Conservation (phyloP, 2,113 vertebrate genomes). For the Syngnathoides biaculeatus region DNA sequence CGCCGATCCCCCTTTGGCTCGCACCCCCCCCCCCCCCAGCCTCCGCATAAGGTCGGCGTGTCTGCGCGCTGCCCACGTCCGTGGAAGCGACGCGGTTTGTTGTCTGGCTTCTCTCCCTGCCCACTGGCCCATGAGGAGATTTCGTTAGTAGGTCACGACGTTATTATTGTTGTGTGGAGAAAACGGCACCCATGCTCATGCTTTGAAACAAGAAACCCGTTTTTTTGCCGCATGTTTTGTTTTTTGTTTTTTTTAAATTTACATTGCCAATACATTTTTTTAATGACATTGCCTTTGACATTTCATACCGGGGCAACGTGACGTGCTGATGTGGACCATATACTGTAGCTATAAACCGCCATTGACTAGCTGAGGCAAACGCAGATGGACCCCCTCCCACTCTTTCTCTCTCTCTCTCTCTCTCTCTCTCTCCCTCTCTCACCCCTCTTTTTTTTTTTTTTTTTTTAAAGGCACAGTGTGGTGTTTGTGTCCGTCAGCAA, state of each 20-base stretch:
- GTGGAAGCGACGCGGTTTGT: slow-evolving; percentile 56
- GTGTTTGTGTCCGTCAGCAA: slow-evolving; percentile 44
- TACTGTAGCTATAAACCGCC: slow-evolving; percentile 46
- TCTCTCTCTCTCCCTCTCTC: too few species aligned
- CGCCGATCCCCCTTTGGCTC: not conserved
- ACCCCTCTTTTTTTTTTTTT: not conserved
- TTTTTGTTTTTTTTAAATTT: not conserved
- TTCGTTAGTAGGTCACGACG: slow-evolving; percentile 71
- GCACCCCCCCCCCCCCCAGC: not conserved
- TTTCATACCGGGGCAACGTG: not conserved
- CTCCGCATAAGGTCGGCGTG: slow-evolving; percentile 27
- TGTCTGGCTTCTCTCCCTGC: slow-evolving; percentile 63
- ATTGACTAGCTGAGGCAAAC: slow-evolving; percentile 64
- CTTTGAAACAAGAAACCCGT: not conserved
- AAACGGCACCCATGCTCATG: slow-evolving; percentile 29
- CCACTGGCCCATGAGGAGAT: slow-evolving; percentile 61
- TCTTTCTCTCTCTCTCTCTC: not conserved
- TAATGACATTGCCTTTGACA: not conserved
- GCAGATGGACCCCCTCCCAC: slow-evolving; percentile 49
- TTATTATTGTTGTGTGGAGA: slow-evolving; percentile 54
- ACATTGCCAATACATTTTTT: not conserved
- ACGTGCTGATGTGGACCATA: slow-evolving; percentile 23
- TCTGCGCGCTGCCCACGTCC: slow-evolving; percentile 46
- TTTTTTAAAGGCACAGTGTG: slow-evolving; percentile 65
- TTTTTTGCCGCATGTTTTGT: not conserved